Base-by-base conservation (phyloP, 2,888 invertebrate genomes). In the Sinotaia quadrata region DNA sequence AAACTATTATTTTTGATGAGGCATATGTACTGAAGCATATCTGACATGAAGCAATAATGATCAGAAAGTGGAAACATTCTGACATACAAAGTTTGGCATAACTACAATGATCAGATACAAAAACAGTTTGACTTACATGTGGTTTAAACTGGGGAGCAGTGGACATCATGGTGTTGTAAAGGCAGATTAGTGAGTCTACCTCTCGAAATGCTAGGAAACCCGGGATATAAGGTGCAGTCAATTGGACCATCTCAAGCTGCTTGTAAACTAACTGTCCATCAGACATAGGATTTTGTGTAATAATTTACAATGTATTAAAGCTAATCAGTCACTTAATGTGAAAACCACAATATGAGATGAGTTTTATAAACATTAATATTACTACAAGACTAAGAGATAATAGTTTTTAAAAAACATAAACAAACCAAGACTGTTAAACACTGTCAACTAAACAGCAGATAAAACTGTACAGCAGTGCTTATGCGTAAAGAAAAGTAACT, bases 121-220 rank as follows among this genome's bases (percentile, higher is more conserved):
- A n/a, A n/a, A n/a, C 15, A 24, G 21, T 41, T 24, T 47, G 34
- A 44, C 73, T 68, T 63, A 88, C 87, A 74, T 89, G 86, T 8
- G 89, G 89, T 54, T 79, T 68, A 18, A 85, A 78, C 5, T 87
- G 71, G 21, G 88, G 87, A 3, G 83, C 68, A 1, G 66, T 69
- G 33, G 72, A 31, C 52, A 81, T 77, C 24, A 89, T 73, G 12
- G 76, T 76, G 1, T 81, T 37, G 67, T 84, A 78, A 60, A 80
- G 77, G 2, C 81, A 75, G 8, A 85, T 77, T 2, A 88, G 75
- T 41, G 86, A 83, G 4, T 81, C 81, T 0, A 84, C 87, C 78
- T 90, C 90, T 18, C 90, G 79, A 72, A 89, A 90, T 3, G 89
- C 89, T 66, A 90, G 82, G 72, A 85, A 90, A 2, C 90, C 89